A percentile compares a stretch with the other conserved stretches of the same genome.
Conservation (phyloP, 2,888 invertebrate species). For the Andrena hattorfiana region DNA sequence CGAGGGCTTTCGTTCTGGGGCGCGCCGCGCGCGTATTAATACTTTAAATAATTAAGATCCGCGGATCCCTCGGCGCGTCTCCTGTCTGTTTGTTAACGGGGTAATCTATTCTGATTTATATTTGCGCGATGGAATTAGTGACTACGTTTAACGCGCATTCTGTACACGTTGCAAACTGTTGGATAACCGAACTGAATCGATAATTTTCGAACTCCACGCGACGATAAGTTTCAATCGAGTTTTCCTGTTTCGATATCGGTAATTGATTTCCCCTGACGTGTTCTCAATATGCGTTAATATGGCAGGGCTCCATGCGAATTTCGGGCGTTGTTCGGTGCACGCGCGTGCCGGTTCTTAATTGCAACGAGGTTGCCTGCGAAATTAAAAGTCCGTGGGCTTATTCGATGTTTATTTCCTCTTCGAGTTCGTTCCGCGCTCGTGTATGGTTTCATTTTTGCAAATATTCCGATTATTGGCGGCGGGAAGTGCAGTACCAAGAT, state of each 20-base stretch:
- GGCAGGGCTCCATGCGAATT: not conserved
- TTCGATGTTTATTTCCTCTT: too few relatives aligned
- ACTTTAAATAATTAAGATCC: too few relatives aligned
- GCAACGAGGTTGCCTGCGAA: too few relatives aligned
- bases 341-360: too few relatives aligned
- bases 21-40: too few relatives aligned
- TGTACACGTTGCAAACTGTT: not conserved
- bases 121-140: too few relatives aligned
- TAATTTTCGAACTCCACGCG: not conserved
- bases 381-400: too few relatives aligned
- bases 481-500: not conserved
- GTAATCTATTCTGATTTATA: too few relatives aligned
- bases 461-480: not conserved
- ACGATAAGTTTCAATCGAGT: not conserved
- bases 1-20: not conserved
- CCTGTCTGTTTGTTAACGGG: too few relatives aligned
- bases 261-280: conserved; percentile 4
- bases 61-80: too few relatives aligned
- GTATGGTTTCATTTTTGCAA: not conserved
- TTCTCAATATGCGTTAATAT: not conserved
- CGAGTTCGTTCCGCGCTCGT: too few relatives aligned
- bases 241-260: not conserved
- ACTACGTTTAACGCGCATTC: not conserved
- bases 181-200: not conserved
- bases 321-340: not conserved